A percentile compares a stretch with the other conserved stretches of the same genome.
phyloP scores from a whole-genome alignment of 2,797 vertebrate genomes.

The Pterois miles region DNA sequence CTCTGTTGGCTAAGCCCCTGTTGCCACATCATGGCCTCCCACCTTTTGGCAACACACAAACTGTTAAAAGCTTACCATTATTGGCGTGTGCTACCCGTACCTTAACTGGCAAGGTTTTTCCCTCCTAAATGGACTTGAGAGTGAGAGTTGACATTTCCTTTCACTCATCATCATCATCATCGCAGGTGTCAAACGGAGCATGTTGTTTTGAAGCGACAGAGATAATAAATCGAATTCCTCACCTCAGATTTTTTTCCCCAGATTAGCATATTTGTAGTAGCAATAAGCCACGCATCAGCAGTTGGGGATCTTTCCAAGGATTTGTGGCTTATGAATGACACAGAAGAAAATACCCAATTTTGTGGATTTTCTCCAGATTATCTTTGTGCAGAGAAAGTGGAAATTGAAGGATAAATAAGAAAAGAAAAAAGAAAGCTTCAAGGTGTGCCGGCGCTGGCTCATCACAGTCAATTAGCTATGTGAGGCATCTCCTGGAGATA shows the following conservation, averaged over 20 bases:
- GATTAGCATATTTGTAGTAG: constrained; percentile 69
- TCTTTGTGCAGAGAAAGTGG: constrained; percentile 53
- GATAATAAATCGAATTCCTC: constrained; percentile 53
- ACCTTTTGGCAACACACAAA: constrained; percentile 32
- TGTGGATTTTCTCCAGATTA: constrained; percentile 61
- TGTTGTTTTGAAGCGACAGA: constrained; percentile 33
- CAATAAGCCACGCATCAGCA: constrained; percentile 49
- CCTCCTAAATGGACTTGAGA: constrained; percentile 17
- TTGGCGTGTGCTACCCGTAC: background rate
- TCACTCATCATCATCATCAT: constrained; percentile 14
- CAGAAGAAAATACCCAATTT: constrained; percentile 43
- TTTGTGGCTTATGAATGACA: constrained; percentile 53
- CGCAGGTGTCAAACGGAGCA: constrained; percentile 40
- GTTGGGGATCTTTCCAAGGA: constrained; percentile 48
- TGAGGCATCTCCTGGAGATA: constrained; percentile 57
- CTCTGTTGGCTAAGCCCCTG: constrained; percentile 55
- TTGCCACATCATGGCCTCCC: constrained; percentile 65
- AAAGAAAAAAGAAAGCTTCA: constrained; percentile 17
- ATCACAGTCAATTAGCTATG: constrained; percentile 73
- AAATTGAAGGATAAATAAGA: constrained; percentile 61
- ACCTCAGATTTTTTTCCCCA: constrained; percentile 36
- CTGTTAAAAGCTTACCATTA: constrained; percentile 31
- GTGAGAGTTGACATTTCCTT: constrained; percentile 31
- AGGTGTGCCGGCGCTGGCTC: constrained; percentile 57
- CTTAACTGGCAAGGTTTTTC: constrained; percentile 14